Evolutionary conservation across 2,113 vertebrate species (phyloP).

Genomic region (Mastomys coucha): DNA sequence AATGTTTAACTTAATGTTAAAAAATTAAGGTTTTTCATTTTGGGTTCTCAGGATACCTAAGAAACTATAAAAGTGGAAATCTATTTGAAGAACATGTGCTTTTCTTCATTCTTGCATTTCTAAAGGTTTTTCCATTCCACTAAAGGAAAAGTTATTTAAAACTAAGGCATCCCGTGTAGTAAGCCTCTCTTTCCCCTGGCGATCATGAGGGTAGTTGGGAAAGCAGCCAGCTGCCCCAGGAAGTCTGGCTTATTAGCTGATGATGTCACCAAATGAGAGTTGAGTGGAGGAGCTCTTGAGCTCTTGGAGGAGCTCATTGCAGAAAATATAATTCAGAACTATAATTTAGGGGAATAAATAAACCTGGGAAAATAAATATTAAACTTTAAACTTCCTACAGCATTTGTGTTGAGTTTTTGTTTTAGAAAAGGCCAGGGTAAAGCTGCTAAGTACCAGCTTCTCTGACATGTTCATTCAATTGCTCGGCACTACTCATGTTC

Average conservation of each 20-base stretch:
- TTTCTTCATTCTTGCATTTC: constrained; percentile 54
- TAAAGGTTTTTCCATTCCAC: background rate
- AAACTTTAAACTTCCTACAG: constrained; percentile 45
- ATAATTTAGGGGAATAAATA: constrained; percentile 24
- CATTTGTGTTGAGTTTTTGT: constrained; percentile 38
- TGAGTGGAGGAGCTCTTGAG: background rate
- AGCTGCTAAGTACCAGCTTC: constrained; percentile 45
- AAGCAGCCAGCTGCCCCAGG: background rate
- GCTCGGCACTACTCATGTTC: constrained; percentile 51
- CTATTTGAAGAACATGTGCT: constrained; percentile 28
- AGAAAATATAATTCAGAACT: constrained; percentile 49
- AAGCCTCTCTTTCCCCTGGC: background rate
- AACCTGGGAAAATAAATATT: constrained; percentile 50
- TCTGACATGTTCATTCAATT: constrained; percentile 43
- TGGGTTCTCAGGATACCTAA: background rate
- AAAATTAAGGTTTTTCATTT: constrained; percentile 47
- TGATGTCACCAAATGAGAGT: constrained; percentile 3
- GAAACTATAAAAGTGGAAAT: constrained; percentile 22
- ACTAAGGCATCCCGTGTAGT: constrained; percentile 9
- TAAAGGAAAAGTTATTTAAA: constrained; percentile 58
- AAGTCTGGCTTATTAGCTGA: constrained; percentile 22
- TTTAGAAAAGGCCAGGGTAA: constrained; percentile 11
- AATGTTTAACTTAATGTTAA: no score
- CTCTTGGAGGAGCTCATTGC: no score
- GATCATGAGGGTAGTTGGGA: background rate